These are phyloP conservation scores for Tryphoninae sp. DNA, from an alignment of 2,888 invertebrate species.

Conservation along the genomic window DNA sequence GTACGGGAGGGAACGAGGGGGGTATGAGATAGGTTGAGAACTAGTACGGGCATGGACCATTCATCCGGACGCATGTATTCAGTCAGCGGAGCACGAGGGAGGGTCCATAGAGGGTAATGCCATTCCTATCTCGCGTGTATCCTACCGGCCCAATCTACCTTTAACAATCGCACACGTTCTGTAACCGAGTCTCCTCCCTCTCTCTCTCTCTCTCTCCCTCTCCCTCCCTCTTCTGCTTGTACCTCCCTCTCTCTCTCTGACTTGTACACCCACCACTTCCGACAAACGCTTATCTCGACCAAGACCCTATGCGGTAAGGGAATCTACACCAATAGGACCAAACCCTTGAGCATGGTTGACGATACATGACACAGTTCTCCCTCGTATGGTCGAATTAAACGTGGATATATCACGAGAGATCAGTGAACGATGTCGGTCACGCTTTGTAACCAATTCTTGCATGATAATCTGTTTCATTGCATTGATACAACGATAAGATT, in stretches of 20 bases:
- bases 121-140: conserved; percentile 59
- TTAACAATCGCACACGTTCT: conserved; percentile 54
- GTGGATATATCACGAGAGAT: background rate
- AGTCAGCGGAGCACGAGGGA: conserved; percentile 20
- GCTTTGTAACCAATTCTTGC: conserved; percentile 8
- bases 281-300: conserved; percentile 45
- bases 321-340: conserved; percentile 20
- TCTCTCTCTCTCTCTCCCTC: background rate
- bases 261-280: conserved; percentile 9
- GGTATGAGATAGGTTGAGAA: conserved; percentile 29
- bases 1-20: background rate
- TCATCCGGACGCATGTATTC: conserved; percentile 52
- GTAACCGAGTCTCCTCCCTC: background rate
- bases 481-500: background rate
- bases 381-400: conserved; percentile 21
- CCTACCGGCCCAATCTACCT: conserved; percentile 59
- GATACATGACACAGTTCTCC: conserved; percentile 5
- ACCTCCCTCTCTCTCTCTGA: background rate
- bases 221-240: background rate
- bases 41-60: conserved; percentile 41
- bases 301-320: conserved; percentile 30
- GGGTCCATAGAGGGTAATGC: conserved; percentile 50
- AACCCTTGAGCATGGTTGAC: conserved; percentile 11
- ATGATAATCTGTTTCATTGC: background rate
- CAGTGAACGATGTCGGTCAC: background rate